Conservation (phyloP, 2,888 invertebrate genomes). For the Erpobdella octoculata region DNA sequence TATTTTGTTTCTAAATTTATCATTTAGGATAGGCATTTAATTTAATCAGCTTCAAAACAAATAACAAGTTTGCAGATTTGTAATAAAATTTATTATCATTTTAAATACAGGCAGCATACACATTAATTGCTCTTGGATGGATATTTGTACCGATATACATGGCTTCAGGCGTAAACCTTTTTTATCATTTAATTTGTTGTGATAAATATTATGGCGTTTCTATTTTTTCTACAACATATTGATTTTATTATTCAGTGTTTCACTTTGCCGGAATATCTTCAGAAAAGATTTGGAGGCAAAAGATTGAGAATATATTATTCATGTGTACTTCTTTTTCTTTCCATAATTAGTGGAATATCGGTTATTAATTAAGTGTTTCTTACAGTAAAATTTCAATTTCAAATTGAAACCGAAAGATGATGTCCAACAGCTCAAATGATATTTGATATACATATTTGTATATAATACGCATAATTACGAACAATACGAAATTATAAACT, state of each 20-base stretch:
- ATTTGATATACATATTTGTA: not conserved
- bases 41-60: no score
- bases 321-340: conserved; percentile 32
- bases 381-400: not conserved
- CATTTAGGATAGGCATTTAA: no score
- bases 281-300: conserved; percentile 35
- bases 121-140: conserved; percentile 53
- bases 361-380: conserved; percentile 17
- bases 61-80: no score
- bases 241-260: no score
- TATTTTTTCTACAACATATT: not conserved
- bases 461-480: not conserved
- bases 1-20: no score
- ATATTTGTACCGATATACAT: conserved; percentile 53
- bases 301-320: conserved; percentile 36
- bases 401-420: not conserved
- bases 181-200: not conserved
- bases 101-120: conserved; percentile 48
- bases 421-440: not conserved
- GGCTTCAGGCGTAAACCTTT: conserved; percentile 46
- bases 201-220: no score
- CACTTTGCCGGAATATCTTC: conserved; percentile 38
- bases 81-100: not conserved
- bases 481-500: not conserved
- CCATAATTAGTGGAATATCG: conserved; percentile 36